Evolutionary conservation across 2,797 vertebrate species (phyloP).

Genomic region (Cyclura pinguis): DNA sequence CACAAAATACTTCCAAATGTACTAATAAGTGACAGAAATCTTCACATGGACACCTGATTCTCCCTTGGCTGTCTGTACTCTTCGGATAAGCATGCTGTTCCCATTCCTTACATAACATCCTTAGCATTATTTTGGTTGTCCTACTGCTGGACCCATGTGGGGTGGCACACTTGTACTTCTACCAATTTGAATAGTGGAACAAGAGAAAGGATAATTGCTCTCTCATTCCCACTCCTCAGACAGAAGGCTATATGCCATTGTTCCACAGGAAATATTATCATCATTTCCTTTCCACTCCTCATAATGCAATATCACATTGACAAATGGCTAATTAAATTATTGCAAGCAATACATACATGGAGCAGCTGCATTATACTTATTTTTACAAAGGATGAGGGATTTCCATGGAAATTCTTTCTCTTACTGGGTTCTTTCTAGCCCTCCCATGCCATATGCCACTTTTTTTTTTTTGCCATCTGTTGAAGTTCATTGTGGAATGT

Average conservation of each 20-base stretch:
- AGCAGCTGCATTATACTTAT: not conserved
- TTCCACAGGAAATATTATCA: not conserved
- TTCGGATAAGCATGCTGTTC: not conserved
- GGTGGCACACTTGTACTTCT: not conserved
- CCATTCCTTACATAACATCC: not conserved
- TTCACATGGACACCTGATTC: not conserved
- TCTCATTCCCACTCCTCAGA: no score
- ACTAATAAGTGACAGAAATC: not conserved
- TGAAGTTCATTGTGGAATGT: not conserved
- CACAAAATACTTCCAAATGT: not conserved
- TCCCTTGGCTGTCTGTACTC: not conserved
- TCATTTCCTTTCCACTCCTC: not conserved
- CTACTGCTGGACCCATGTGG: not conserved
- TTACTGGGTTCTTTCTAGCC: no score
- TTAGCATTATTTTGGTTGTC: not conserved
- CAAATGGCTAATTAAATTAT: not conserved
- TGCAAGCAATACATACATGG: not conserved
- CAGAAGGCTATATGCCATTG: no score
- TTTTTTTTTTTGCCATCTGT: not conserved
- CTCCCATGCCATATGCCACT: no score
- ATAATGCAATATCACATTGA: not conserved
- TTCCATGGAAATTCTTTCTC: no score
- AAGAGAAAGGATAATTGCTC: not conserved
- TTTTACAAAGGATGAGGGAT: not conserved
- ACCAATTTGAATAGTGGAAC: not conserved